Base-by-base conservation (phyloP, 2,888 invertebrate genomes). In the Argyresthia albistria region DNA sequence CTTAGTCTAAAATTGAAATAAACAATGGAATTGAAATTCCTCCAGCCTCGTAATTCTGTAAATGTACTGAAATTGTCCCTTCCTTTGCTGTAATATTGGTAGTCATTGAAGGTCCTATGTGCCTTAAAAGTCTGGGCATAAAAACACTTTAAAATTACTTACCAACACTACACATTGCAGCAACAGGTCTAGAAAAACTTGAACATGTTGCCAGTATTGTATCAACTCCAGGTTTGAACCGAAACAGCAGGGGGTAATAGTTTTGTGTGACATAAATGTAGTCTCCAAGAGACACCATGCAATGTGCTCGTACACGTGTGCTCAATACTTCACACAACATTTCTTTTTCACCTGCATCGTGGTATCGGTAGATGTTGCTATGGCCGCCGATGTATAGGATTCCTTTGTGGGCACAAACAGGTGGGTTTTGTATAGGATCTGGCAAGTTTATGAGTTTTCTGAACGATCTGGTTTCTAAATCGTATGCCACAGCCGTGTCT, bases 191-290 rank as follows among this genome's bases (percentile, higher is more conserved):
- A 14, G 57, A 61, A 54, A 78, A 81, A 49, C 54, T 57, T 0
- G 67, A 62, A 8, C 78, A 60, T 15, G 64, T 51, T 50, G 76
- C 59, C 43, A 84, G 57, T n/a, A 54, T 58, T 0, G 52, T 50
- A 54, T 78, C 72, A 1, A 61, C 50, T 37, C 62, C 70, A 1
- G 86, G 83, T 39, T 58, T 66, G 55, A 84, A 81, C 56, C 80
- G 70, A 52, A 75, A 76, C 48, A 86, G 49, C 43, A 69, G 63
- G 16, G 63, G 69, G 51, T 77, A 81, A 52, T 74, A 83, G 56
- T 67, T 73, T 55, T 84, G 84, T 0, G 75, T 69, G 50, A 77
- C 75, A 55, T 81, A 83, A 43, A 87, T 75, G 56, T 75, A 72
- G 0, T 70, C 71, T 46, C 69, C 75, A 46, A 62, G 78, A 3